These are phyloP conservation scores for Chouioia cunea DNA, from an alignment of 2,888 invertebrate genomes.

Conservation along the genomic window DNA sequence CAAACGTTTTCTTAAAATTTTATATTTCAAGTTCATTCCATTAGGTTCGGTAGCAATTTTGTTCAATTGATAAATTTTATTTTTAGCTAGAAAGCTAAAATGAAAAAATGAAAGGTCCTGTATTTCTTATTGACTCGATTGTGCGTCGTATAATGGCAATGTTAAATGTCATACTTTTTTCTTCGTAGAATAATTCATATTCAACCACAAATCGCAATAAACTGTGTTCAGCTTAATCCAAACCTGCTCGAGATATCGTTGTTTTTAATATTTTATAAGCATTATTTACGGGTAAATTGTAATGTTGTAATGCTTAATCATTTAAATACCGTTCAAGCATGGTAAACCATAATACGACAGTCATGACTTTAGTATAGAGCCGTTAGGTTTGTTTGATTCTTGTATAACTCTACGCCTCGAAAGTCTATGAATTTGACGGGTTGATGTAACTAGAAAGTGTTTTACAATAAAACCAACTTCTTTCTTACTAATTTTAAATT, in stretches of 20 bases:
- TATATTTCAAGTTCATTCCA: constrained; percentile 38
- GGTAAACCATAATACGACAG: no score
- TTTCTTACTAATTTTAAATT: no score
- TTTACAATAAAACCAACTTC: no score
- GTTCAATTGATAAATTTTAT: constrained; percentile 30
- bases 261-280: no score
- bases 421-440: no score
- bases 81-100: constrained; percentile 28
- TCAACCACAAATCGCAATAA: constrained; percentile 29
- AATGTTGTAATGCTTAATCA: no score
- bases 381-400: no score
- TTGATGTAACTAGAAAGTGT: no score
- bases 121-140: constrained; percentile 3
- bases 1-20: constrained; percentile 28
- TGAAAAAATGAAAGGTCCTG: constrained; percentile 24
- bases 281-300: no score
- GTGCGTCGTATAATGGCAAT: constrained; percentile 20
- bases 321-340: no score
- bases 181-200: constrained; percentile 16
- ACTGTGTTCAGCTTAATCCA: constrained; percentile 9
- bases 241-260: neutral
- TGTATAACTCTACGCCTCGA: no score
- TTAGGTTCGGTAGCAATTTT: constrained; percentile 25
- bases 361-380: no score
- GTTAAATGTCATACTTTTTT: constrained; percentile 33